Conservation (phyloP, 2,797 vertebrate genomes). For the Argentina silus region DNA sequence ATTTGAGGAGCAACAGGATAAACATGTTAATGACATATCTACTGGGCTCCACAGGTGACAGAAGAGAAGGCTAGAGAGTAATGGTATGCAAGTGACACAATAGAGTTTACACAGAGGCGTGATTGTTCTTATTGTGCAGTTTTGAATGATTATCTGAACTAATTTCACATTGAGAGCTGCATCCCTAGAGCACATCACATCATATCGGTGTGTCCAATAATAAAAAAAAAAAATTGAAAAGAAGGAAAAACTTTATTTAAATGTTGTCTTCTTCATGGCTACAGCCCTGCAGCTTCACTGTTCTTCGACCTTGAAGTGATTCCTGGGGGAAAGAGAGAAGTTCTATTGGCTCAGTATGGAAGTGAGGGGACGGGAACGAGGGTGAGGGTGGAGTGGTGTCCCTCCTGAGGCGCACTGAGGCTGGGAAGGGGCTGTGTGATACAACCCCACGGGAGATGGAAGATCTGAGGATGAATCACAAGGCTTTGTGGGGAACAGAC, state of each 20-base stretch:
- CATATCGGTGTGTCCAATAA: too few relatives aligned
- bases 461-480: slow-evolving; percentile 51
- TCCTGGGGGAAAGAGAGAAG: slow-evolving; percentile 16
- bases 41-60: too few relatives aligned
- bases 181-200: background rate
- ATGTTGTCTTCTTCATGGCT: background rate
- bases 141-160: too few relatives aligned
- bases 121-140: too few relatives aligned
- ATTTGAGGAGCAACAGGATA: background rate
- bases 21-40: background rate
- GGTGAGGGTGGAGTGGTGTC: background rate
- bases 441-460: slow-evolving; percentile 25
- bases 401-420: slow-evolving; percentile 29
- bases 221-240: background rate
- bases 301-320: slow-evolving; percentile 40
- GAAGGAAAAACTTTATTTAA: background rate
- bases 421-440: slow-evolving; percentile 33
- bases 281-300: slow-evolving; percentile 6
- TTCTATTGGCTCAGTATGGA: slow-evolving; percentile 29
- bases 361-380: background rate
- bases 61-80: too few relatives aligned
- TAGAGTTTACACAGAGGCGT: too few relatives aligned
- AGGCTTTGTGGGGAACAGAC: slow-evolving; percentile 52
- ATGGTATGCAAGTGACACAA: too few relatives aligned
- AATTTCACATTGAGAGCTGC: background rate